A percentile compares a stretch with the other conserved stretches of the same genome.
Evolutionary conservation across 2,113 vertebrate genomes (phyloP).

Genomic region (Cheilinus undulatus): DNA sequence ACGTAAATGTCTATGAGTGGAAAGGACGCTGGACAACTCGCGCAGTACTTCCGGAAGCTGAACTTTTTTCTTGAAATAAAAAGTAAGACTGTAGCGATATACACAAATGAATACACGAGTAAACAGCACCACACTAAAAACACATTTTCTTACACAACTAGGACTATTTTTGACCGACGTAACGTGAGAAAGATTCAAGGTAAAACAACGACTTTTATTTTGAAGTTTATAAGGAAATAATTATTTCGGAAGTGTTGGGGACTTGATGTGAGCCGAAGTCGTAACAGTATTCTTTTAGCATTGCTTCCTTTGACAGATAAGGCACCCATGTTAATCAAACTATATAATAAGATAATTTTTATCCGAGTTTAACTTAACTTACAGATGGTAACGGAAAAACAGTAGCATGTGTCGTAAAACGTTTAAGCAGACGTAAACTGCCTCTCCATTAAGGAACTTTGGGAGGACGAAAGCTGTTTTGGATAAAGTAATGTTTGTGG

Average conservation of each 20-base stretch:
- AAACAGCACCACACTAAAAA: too few relatives aligned
- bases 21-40: too few relatives aligned
- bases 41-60: too few relatives aligned
- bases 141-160: too few relatives aligned
- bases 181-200: accelerated
- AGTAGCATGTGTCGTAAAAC: not conserved
- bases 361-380: too few relatives aligned
- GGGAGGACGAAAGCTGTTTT: not conserved
- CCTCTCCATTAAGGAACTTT: conserved; percentile 4
- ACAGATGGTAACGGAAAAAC: not conserved
- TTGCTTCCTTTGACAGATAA: not conserved
- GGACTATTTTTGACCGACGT: too few relatives aligned
- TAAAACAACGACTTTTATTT: not conserved
- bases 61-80: too few relatives aligned
- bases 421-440: not conserved
- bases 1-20: too few relatives aligned
- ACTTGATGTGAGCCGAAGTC: not conserved
- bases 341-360: not conserved
- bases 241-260: not conserved
- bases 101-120: too few relatives aligned
- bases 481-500: not conserved
- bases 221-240: conserved; percentile 15
- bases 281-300: not conserved
- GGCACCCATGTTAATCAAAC: not conserved
- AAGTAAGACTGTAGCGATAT: too few relatives aligned